phyloP scores from a whole-genome alignment of 2,113 vertebrate genomes.

The Ictalurus punctatus region DNA sequence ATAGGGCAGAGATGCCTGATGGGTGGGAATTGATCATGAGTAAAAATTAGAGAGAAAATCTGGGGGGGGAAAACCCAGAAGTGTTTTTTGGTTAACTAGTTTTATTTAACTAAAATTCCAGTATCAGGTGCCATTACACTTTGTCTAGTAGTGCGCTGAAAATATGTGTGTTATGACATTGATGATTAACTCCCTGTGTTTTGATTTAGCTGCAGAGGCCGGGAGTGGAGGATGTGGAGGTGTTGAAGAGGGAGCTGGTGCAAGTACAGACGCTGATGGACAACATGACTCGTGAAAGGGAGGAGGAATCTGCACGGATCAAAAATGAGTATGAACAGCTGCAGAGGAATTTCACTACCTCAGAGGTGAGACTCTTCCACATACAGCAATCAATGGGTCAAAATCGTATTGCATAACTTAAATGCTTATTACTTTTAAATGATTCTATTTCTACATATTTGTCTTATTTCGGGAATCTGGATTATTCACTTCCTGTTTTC shows the following conservation, averaged over 20 bases:
- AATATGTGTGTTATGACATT: not conserved
- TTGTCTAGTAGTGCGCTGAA: not conserved
- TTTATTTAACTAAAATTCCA: not conserved
- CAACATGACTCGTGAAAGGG: conserved; percentile 87
- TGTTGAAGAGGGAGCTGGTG: conserved; percentile 92
- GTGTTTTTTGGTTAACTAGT: not conserved
- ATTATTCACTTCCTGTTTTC: not conserved
- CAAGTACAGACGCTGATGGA: conserved; percentile 98
- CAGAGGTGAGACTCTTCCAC: conserved; percentile 77
- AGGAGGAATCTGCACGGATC: conserved; percentile 88
- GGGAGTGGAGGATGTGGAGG: conserved; percentile 93
- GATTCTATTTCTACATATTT: not conserved
- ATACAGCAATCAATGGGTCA: not conserved
- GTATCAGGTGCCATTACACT: not conserved
- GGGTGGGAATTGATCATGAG: not conserved
- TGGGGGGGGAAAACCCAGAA: not conserved
- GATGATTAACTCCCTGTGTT: conserved; percentile 22
- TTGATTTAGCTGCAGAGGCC: conserved; percentile 88
- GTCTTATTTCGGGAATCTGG: not conserved
- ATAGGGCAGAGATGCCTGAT: not conserved
- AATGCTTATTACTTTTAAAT: not conserved
- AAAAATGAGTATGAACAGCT: conserved; percentile 85
- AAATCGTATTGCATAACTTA: not conserved
- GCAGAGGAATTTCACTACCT: conserved; percentile 80
- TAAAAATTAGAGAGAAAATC: not conserved